phyloP scores from a whole-genome alignment of 2,797 vertebrate species.

The Cyclura pinguis region DNA sequence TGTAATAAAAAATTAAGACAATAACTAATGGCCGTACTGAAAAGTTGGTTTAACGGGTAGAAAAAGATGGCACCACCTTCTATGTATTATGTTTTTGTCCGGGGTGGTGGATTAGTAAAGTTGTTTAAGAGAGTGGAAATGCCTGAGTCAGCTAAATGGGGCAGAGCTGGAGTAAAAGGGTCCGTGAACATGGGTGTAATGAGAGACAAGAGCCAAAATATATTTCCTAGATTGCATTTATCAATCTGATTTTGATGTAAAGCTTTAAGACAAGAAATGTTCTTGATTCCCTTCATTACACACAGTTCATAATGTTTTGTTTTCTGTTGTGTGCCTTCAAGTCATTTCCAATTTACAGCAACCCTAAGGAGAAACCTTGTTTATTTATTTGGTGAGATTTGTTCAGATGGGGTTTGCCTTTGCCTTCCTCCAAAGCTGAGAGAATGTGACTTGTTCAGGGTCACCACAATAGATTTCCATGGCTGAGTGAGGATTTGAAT shows the following conservation, averaged over 20 bases:
- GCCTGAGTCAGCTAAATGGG: background rate
- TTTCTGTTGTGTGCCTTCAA: no score
- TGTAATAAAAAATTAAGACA: background rate
- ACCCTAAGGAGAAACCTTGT: no score
- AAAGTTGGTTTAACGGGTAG: background rate
- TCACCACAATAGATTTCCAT: no score
- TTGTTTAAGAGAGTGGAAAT: background rate
- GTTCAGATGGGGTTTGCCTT: no score
- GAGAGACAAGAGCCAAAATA: background rate
- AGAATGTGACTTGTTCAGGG: no score
- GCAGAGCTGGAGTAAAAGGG: background rate
- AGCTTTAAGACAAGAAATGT: background rate
- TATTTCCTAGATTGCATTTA: background rate
- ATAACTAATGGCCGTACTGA: background rate
- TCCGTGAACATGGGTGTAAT: background rate
- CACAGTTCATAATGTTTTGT: background rate
- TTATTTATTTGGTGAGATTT: no score
- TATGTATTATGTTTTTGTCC: background rate
- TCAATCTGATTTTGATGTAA: background rate
- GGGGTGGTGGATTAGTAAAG: background rate
- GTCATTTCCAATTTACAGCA: no score
- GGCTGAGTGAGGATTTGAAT: no score
- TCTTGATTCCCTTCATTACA: background rate
- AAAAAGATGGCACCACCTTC: background rate
- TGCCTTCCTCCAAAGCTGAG: no score